A percentile compares a stretch with the other conserved stretches of the same genome.
Evolutionary conservation across 2,113 vertebrate species (phyloP).

Genomic region (Takifugu flavidus): DNA sequence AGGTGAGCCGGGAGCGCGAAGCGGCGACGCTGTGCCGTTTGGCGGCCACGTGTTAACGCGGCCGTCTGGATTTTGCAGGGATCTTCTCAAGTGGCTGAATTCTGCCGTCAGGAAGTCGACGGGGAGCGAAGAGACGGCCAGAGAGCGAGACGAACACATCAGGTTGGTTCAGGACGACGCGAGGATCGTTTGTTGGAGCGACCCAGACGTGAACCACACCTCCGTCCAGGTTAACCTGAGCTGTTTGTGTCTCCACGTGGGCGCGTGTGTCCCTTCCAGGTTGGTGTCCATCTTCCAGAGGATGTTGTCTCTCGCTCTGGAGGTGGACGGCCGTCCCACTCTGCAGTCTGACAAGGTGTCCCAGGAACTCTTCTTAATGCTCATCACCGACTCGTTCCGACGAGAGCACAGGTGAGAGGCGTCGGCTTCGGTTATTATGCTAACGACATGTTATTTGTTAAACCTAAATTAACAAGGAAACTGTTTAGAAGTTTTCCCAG

Average conservation of each 20-base stretch:
- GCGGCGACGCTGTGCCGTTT: not conserved
- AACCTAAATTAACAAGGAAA: too few species aligned
- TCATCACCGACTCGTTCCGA: constrained; percentile 73
- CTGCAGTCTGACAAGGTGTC: constrained; percentile 85
- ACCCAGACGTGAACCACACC: too few species aligned
- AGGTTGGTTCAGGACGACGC: constrained; percentile 46
- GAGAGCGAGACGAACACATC: constrained; percentile 59
- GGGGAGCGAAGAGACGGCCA: constrained; percentile 20
- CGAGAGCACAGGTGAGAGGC: constrained; percentile 83
- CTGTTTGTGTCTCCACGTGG: not conserved
- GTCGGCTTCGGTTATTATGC: not conserved
- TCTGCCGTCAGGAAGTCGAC: constrained; percentile 71
- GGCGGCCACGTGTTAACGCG: too few species aligned
- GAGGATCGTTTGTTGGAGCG: not conserved
- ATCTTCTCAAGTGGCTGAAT: constrained; percentile 86
- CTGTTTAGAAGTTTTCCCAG: too few species aligned
- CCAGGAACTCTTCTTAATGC: constrained; percentile 78
- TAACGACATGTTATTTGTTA: too few species aligned
- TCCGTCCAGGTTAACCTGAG: too few species aligned
- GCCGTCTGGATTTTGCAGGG: constrained; percentile 66
- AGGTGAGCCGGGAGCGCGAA: constrained; percentile 74
- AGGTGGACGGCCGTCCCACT: constrained; percentile 86
- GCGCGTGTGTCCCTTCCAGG: constrained; percentile 63
- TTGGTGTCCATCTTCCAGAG: constrained; percentile 82
- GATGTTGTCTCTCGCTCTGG: constrained; percentile 88